These are phyloP conservation scores for Thripadectes ignobilis DNA, from an alignment of 2,797 vertebrate genomes.

Conservation along the genomic window DNA sequence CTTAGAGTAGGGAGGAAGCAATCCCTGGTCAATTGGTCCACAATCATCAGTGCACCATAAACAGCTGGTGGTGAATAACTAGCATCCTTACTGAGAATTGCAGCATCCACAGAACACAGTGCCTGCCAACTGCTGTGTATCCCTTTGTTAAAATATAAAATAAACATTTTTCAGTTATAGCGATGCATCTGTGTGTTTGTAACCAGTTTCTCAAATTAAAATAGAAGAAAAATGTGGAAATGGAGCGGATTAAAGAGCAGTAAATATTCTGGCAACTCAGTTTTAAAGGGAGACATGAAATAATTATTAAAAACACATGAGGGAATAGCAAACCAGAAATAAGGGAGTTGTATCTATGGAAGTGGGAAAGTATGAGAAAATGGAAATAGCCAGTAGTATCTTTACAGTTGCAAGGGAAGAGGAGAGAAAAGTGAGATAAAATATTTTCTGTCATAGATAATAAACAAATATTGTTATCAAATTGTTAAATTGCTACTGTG, in stretches of 20 bases:
- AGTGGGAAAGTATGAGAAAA: background rate
- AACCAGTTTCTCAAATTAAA: background rate
- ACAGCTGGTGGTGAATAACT: constrained; percentile 61
- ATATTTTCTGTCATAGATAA: background rate
- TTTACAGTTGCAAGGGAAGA: background rate
- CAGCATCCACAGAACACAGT: background rate
- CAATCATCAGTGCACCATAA: constrained; percentile 29
- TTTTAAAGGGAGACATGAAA: background rate
- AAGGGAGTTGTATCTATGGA: background rate
- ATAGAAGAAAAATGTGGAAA: background rate
- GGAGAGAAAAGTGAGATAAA: background rate
- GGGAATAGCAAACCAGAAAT: background rate
- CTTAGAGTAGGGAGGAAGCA: constrained; percentile 44
- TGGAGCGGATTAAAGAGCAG: background rate
- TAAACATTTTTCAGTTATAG: background rate
- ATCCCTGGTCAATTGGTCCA: constrained; percentile 52
- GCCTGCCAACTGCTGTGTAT: constrained; percentile 31
- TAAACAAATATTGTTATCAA: background rate
- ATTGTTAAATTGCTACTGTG: background rate
- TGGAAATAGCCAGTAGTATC: background rate
- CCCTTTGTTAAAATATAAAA: background rate
- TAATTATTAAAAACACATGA: background rate
- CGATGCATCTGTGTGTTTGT: background rate
- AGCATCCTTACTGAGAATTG: background rate
- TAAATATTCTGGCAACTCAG: background rate